Conservation (phyloP, 2,113 vertebrate species). For the Mohoua ochrocephala region DNA sequence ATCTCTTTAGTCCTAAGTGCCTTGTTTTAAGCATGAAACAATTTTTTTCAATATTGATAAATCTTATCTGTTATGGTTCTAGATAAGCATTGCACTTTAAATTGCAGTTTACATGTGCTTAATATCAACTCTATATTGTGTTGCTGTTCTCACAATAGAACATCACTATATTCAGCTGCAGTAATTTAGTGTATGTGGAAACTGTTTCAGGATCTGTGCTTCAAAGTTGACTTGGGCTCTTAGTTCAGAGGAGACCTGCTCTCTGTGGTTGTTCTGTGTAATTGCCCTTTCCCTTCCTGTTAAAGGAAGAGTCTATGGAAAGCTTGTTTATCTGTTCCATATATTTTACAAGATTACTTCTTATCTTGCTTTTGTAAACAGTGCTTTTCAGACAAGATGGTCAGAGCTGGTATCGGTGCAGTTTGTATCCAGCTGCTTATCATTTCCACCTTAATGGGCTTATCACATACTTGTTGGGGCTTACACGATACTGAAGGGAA, state of each 20-base stretch:
- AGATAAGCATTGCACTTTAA: neutral
- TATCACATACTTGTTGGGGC: neutral
- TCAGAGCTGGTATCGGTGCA: neutral
- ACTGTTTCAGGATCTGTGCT: neutral
- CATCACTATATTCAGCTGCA: neutral
- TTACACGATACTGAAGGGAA: neutral
- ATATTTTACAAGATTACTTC: conserved; percentile 34
- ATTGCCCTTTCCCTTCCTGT: neutral
- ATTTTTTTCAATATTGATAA: neutral
- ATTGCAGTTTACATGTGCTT: neutral
- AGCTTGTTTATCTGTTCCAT: conserved; percentile 19
- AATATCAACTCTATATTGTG: neutral
- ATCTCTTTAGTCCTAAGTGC: neutral
- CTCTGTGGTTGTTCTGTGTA: neutral
- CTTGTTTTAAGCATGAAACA: neutral
- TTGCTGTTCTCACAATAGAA: neutral
- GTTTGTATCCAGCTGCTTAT: conserved; percentile 27
- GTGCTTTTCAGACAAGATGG: neutral
- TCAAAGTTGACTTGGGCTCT: neutral
- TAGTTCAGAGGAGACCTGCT: neutral
- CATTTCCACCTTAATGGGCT: neutral
- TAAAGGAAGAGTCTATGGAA: neutral
- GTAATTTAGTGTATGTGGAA: neutral
- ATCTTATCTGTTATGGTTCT: neutral
- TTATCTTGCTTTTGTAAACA: conserved; percentile 6